Conservation (phyloP, 2,888 invertebrate species). For the Holacanthella duospinosa region DNA sequence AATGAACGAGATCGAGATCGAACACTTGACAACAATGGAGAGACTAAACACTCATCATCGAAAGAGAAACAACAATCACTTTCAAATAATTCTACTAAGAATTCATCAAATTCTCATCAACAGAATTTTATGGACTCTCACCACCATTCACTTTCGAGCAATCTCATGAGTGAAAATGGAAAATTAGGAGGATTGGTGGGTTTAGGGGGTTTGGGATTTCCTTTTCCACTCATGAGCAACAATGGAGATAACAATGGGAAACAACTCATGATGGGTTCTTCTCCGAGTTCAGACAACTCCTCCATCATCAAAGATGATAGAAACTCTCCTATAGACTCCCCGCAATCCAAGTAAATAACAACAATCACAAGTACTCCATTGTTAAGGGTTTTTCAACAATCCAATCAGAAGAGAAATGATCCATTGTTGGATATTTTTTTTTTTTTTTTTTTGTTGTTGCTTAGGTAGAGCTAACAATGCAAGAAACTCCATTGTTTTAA, state of each 20-base stretch:
- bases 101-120: conserved; percentile 49
- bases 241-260: conserved; percentile 24
- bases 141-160: conserved; percentile 3
- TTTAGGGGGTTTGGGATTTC: conserved; percentile 7
- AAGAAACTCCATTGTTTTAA: conserved; percentile 9
- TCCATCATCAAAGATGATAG: conserved; percentile 36
- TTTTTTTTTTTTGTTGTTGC: too few species aligned
- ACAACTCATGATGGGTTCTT: conserved; percentile 20
- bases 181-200: conserved; percentile 19
- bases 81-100: not conserved
- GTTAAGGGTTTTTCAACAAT: too few species aligned
- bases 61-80: not conserved
- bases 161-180: conserved; percentile 21
- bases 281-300: conserved; percentile 27
- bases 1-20: conserved; percentile 43
- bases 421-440: too few species aligned
- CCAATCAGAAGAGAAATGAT: not conserved
- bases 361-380: too few species aligned
- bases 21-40: conserved; percentile 53
- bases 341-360: conserved; percentile 30
- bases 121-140: conserved; percentile 11
- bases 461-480: not conserved
- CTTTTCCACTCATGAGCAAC: conserved; percentile 15
- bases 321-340: conserved; percentile 36
- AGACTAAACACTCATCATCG: conserved; percentile 40